phyloP scores from a whole-genome alignment of 53 echinoderm and acorn worm species.

The Apostichopus leukothele region DNA sequence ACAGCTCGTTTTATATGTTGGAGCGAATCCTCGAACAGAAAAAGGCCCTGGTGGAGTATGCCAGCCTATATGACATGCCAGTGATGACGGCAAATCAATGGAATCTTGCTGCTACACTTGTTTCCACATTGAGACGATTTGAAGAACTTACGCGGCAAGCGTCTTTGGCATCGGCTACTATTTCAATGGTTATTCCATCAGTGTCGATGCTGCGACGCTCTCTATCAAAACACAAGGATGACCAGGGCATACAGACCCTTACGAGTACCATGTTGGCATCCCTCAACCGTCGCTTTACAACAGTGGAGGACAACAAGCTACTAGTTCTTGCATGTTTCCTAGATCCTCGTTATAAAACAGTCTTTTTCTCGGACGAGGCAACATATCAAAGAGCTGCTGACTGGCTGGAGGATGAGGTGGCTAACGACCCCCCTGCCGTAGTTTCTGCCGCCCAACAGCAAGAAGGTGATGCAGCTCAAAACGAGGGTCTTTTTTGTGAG shows the following conservation, averaged over 20 bases:
- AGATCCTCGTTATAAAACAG: slow-evolving; percentile 18
- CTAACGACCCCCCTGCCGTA: neutral
- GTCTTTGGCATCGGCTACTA: slow-evolving; percentile 14
- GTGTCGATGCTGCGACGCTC: neutral
- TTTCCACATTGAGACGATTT: slow-evolving; percentile 14
- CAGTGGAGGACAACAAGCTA: neutral
- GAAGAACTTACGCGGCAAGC: slow-evolving; percentile 42
- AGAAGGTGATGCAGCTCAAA: no score
- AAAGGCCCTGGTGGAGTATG: slow-evolving; percentile 25
- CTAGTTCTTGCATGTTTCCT: slow-evolving; percentile 4
- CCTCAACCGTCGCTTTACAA: neutral
- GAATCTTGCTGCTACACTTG: slow-evolving; percentile 25
- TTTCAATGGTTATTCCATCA: slow-evolving; percentile 36
- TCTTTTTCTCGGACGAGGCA: neutral
- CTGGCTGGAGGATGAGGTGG: neutral
- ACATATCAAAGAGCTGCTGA: neutral
- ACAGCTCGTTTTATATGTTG: slow-evolving; percentile 35
- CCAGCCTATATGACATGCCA: no score
- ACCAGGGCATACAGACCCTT: neutral
- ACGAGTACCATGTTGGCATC: slow-evolving; percentile 17
- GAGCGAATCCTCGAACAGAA: slow-evolving; percentile 2
- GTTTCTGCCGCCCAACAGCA: no score
- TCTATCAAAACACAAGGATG: neutral
- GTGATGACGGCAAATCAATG: slow-evolving; percentile 50
- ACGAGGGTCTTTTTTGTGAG: no score